Conservation (phyloP, 2,113 vertebrate genomes). For the Madoqua kirkii region DNA sequence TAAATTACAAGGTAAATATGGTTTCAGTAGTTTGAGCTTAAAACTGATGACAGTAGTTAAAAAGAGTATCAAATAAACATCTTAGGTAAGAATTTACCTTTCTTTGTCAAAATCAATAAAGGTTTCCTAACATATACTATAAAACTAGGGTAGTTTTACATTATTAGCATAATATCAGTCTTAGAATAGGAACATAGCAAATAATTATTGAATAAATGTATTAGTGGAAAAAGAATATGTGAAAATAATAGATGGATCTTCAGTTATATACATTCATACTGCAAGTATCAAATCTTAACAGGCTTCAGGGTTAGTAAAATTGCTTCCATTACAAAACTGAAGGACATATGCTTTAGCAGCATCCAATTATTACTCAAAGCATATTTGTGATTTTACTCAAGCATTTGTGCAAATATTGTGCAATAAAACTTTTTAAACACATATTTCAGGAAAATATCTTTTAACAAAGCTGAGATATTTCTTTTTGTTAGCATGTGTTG, state of each 20-base stretch:
- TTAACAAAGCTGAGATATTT: background rate
- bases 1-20: background rate
- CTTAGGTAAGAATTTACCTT: background rate
- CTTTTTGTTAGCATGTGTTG: background rate
- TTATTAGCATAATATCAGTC: background rate
- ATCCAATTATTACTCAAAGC: background rate
- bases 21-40: background rate
- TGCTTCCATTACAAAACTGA: background rate
- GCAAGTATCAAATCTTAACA: background rate
- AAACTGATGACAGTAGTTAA: background rate
- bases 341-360: background rate
- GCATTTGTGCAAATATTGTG: background rate
- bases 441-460: background rate
- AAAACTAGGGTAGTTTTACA: background rate
- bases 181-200: background rate
- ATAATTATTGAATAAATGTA: background rate
- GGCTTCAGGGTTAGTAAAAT: background rate
- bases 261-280: background rate
- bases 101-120: background rate
- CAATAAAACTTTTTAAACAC: background rate
- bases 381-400: background rate
- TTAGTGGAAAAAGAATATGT: background rate
- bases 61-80: background rate
- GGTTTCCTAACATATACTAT: background rate
- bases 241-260: background rate